Base-by-base conservation (phyloP, 1,140 invertebrate genomes). In the Drosophila quadrilineata region DNA sequence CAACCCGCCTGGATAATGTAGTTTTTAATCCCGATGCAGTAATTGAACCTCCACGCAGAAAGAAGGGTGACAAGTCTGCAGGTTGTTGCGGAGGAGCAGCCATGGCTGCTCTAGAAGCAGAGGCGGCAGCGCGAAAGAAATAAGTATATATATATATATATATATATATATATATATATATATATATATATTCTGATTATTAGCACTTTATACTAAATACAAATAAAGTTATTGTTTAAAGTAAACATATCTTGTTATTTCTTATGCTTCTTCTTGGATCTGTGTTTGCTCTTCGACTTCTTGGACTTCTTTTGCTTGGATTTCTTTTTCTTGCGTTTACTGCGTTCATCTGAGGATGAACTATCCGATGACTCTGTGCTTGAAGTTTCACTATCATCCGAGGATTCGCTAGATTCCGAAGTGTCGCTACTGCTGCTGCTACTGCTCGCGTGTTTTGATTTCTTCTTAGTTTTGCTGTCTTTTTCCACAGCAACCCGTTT, bases 1-100 rank as follows among this genome's bases (percentile, higher is more conserved):
- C 72, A 3, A 87, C 88, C 2, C 72, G 73, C 0, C 46, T 89
- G 16, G 88, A 89, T 28, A 89, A 89, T 60, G 59, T 89, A 2
- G 26, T 49, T 0, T 89, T 88, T 12, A 67, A 89, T 73, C 82
- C 87, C 2, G 73, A 89, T 31, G 87, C 82, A 40, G 21, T 82
- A 3, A 71, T 89, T n/a, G 65, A 80, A 12, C 22, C 53, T 14
- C 70, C 82, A 0, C 57, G 67, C 0, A 69, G 59, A 28, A 38
- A 59, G 1, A 40, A 46, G 4, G 60, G 62, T 1, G 65, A 56
- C 1, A 74, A 69, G 16, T 10, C n/a, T 17, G 28, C 65, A 16
- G 79, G 71, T 3, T 89, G 79, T 22, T 75, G 75, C 19, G 80
- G 80, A 2, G 80, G 80, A 10, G 69, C 75, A 6, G 71, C 74